Conservation (phyloP, 1,140 invertebrate species). For the Geopemphigus sp. region DNA sequence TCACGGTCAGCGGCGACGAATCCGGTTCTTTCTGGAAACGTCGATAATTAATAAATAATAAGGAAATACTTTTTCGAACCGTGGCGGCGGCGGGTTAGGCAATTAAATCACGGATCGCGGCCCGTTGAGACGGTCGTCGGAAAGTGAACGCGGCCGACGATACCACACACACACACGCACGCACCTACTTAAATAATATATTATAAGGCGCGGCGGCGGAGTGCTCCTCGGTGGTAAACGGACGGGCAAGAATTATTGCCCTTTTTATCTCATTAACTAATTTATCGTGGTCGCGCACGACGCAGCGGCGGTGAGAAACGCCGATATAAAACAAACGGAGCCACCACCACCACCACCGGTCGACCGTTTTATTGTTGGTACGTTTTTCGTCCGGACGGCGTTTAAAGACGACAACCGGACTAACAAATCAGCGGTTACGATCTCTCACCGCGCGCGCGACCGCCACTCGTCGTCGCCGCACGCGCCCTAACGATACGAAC, state of each 20-base stretch:
- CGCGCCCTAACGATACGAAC: too few relatives aligned
- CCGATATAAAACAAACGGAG: conserved; percentile 28
- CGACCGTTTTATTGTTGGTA: too few relatives aligned
- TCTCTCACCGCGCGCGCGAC: conserved; percentile 21
- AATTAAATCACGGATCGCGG: conserved; percentile 14
- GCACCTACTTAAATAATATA: background rate
- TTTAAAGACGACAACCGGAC: conserved; percentile 28
- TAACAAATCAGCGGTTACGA: conserved; percentile 34
- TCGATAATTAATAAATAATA: background rate
- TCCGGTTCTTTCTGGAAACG: conserved; percentile 18
- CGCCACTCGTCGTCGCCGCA: background rate
- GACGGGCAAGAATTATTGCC: conserved; percentile 43
- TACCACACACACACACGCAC: background rate
- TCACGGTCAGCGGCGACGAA: background rate
- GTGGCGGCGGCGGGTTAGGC: background rate
- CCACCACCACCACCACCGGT: background rate
- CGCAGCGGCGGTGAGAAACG: conserved; percentile 1
- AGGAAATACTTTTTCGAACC: background rate
- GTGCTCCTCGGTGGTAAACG: background rate
- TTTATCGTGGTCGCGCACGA: conserved; percentile 45
- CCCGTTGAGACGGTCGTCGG: background rate
- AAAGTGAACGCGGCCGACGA: too few relatives aligned
- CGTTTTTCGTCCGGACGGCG: too few relatives aligned
- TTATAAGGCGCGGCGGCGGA: too few relatives aligned
- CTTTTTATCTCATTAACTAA: conserved; percentile 50